Conservation (phyloP, 2,888 invertebrate species). For the Rhamnusium bicolor region DNA sequence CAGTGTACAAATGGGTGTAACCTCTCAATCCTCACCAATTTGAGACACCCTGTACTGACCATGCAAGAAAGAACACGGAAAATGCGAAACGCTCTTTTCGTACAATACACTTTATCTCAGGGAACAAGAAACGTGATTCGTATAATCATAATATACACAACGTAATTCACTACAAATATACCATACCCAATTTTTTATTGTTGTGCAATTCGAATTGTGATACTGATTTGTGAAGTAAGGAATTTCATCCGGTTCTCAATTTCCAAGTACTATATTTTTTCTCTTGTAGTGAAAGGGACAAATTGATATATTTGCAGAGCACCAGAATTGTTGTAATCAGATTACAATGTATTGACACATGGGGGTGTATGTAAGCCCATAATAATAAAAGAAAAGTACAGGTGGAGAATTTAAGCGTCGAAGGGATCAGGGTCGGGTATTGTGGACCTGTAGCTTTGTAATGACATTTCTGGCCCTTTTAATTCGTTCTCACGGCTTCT, state of each 20-base stretch:
- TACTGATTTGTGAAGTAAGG: neutral
- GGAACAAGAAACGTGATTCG: neutral
- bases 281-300: conserved; percentile 11
- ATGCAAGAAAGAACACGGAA: no score
- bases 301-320: conserved; percentile 39
- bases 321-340: conserved; percentile 50
- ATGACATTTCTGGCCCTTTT: conserved; percentile 35
- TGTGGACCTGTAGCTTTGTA: conserved; percentile 15
- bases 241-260: conserved; percentile 24
- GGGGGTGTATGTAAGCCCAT: conserved; percentile 51
- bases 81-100: no score
- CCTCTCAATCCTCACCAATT: no score
- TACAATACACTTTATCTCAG: no score
- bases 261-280: conserved; percentile 29
- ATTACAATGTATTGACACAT: conserved; percentile 58
- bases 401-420: conserved; percentile 38
- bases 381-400: conserved; percentile 46
- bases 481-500: conserved; percentile 42
- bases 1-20: no score
- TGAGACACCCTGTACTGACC: no score
- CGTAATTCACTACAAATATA: neutral
- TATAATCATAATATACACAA: neutral
- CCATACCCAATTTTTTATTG: neutral
- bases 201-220: neutral
- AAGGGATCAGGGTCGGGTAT: neutral